phyloP scores from a whole-genome alignment of 2,888 invertebrate genomes.

The Dione vanillae region DNA sequence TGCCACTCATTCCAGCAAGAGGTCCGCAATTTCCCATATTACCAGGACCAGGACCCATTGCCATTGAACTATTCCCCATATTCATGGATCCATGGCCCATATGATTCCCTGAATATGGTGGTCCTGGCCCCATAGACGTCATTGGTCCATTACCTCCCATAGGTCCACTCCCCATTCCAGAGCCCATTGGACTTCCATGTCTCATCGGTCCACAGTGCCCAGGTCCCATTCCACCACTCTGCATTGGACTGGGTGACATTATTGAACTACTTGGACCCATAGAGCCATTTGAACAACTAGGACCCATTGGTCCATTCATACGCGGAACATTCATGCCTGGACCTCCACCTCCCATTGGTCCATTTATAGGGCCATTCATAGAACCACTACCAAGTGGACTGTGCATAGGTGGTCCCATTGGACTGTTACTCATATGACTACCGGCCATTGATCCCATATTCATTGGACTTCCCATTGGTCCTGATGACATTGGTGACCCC shows the following conservation, averaged over 20 bases:
- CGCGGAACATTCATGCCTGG: conserved; percentile 83
- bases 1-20: conserved; percentile 81
- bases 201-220: conserved; percentile 83
- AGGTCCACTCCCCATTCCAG: conserved; percentile 84
- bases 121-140: conserved; percentile 79
- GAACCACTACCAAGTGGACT: conserved; percentile 86
- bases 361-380: conserved; percentile 84
- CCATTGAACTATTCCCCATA: conserved; percentile 79
- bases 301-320: conserved; percentile 84
- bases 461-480: conserved; percentile 90
- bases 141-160: conserved; percentile 82
- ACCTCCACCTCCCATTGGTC: conserved; percentile 85
- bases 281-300: conserved; percentile 83
- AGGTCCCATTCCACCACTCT: conserved; percentile 79
- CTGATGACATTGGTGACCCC: conserved; percentile 88
- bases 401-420: conserved; percentile 91
- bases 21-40: conserved; percentile 81
- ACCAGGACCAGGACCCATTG: conserved; percentile 79
- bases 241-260: conserved; percentile 82
- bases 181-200: conserved; percentile 82
- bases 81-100: conserved; percentile 82
- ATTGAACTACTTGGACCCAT: conserved; percentile 83
- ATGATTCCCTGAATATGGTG: conserved; percentile 78
- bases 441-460: conserved; percentile 86
- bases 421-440: conserved; percentile 87